phyloP scores from a whole-genome alignment of 2,113 vertebrate genomes.

The Struthio camelus region DNA sequence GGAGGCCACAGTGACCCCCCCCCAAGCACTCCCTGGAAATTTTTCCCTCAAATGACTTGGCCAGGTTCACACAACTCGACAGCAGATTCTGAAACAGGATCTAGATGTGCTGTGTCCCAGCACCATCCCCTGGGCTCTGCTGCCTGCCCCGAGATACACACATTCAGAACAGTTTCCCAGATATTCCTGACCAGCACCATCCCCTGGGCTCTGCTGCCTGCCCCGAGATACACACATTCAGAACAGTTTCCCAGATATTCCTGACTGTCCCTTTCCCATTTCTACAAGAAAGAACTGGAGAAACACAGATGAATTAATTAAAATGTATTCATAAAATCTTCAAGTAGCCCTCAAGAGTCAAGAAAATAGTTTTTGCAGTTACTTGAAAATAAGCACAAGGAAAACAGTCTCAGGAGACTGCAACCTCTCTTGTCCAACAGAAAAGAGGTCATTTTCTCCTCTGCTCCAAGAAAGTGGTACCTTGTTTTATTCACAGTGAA shows the following conservation, averaged over 20 bases:
- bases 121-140: neutral
- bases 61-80: neutral
- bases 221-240: neutral
- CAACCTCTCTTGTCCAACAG: neutral
- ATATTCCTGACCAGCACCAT: neutral
- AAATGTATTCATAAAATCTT: conserved; percentile 46
- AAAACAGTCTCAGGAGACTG: neutral
- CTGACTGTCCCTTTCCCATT: neutral
- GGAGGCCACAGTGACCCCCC: neutral
- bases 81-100: neutral
- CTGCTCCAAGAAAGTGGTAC: neutral
- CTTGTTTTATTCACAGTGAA: neutral
- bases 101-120: neutral
- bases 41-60: neutral
- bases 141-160: neutral
- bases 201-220: neutral
- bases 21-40: neutral
- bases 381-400: neutral
- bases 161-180: neutral
- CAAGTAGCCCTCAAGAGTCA: neutral
- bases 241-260: neutral
- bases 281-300: neutral
- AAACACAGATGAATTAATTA: neutral
- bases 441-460: neutral
- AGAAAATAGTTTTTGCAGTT: neutral